Conservation (phyloP, 1,140 invertebrate genomes). For the Proales similis region DNA sequence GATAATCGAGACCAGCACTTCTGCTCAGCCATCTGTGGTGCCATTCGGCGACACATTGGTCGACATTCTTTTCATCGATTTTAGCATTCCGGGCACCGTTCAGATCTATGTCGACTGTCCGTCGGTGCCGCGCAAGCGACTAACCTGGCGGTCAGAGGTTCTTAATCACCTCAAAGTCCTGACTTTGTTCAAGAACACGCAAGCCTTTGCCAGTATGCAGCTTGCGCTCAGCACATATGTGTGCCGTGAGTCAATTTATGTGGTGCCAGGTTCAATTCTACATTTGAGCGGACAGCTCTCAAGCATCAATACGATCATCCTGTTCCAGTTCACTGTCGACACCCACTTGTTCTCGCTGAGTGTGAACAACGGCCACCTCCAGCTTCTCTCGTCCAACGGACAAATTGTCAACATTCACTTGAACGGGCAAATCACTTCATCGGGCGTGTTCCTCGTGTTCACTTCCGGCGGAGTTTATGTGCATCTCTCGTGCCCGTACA, state of each 20-base stretch:
- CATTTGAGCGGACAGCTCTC: conserved; percentile 22
- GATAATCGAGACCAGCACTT: too few species aligned
- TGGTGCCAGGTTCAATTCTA: background rate
- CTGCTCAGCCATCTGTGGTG: too few species aligned
- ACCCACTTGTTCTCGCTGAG: conserved; percentile 7
- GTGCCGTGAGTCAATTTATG: conserved; percentile 5
- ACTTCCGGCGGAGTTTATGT: background rate
- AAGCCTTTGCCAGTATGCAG: conserved; percentile 5
- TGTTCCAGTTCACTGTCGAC: background rate
- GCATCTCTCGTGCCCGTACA: too few species aligned
- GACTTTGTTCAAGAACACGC: conserved; percentile 1
- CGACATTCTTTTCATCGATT: too few species aligned
- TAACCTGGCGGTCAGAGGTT: background rate
- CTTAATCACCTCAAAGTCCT: background rate
- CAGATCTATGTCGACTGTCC: conserved; percentile 26
- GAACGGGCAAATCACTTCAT: conserved; percentile 1
- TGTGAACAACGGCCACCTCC: conserved; percentile 3
- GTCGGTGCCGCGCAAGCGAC: background rate
- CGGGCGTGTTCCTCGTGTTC: background rate
- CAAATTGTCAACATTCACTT: background rate
- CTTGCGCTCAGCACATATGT: background rate
- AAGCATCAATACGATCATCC: background rate
- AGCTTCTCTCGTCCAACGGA: conserved; percentile 1
- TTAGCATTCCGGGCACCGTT: background rate
- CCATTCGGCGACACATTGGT: too few species aligned